phyloP scores from a whole-genome alignment of 2,797 vertebrate genomes.

The Rallus crepitans region DNA sequence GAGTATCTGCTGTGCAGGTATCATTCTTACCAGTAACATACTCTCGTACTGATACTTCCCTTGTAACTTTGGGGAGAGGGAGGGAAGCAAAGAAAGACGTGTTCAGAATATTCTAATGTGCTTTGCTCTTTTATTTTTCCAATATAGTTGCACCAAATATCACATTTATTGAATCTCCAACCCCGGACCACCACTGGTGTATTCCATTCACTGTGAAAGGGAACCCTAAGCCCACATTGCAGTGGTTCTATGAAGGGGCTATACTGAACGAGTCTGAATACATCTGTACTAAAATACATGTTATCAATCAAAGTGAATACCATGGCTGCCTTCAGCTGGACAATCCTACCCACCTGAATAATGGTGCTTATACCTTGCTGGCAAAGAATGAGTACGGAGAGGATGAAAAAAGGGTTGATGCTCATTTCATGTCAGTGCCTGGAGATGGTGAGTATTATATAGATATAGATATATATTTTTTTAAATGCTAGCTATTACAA shows the following conservation, averaged over 20 bases:
- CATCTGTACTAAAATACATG: slow-evolving; percentile 92
- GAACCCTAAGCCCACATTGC: slow-evolving; percentile 88
- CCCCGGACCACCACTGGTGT: slow-evolving; percentile 96
- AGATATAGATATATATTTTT: neutral
- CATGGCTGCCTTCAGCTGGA: slow-evolving; percentile 97
- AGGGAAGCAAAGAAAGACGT: neutral
- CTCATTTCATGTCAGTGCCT: slow-evolving; percentile 93
- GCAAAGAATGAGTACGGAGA: slow-evolving; percentile 87
- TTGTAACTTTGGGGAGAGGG: neutral
- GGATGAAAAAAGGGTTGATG: slow-evolving; percentile 85
- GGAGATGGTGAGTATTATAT: slow-evolving; percentile 83
- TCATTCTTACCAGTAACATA: neutral
- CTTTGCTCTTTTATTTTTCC: slow-evolving; percentile 71
- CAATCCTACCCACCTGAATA: slow-evolving; percentile 95
- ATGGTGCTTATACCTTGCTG: slow-evolving; percentile 90
- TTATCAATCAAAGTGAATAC: slow-evolving; percentile 90
- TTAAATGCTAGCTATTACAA: neutral
- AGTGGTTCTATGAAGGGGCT: slow-evolving; percentile 87
- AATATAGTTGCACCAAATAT: slow-evolving; percentile 92
- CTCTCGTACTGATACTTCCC: neutral
- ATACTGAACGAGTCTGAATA: slow-evolving; percentile 85
- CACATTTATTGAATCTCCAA: slow-evolving; percentile 91
- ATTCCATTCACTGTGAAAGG: slow-evolving; percentile 97
- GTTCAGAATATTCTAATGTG: slow-evolving; percentile 54
- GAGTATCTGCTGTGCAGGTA: neutral